Evolutionary conservation across 2,888 invertebrate genomes (phyloP).

Genomic region (Cylindroiulus punctatus): DNA sequence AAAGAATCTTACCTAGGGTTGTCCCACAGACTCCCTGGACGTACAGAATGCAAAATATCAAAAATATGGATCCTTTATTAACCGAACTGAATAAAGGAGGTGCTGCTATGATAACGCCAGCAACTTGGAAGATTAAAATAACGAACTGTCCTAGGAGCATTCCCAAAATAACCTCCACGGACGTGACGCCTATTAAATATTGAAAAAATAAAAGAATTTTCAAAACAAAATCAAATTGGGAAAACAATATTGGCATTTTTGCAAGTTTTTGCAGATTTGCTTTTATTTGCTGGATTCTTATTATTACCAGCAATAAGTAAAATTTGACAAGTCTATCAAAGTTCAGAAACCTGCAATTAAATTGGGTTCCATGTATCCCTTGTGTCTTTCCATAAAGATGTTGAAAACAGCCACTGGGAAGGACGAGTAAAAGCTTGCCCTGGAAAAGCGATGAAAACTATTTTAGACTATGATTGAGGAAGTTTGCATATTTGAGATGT

Average conservation of each 20-base stretch:
- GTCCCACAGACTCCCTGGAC: background rate
- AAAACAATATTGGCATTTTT: background rate
- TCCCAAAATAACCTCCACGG: background rate
- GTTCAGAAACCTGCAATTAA: background rate
- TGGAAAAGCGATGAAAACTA: background rate
- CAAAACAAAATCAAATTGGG: background rate
- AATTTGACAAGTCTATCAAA: background rate
- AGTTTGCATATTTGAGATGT: background rate
- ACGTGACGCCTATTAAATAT: background rate
- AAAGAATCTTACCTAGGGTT: background rate
- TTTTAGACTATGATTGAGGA: background rate
- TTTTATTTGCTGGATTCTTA: too few relatives aligned
- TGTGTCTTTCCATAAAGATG: background rate
- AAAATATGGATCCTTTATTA: background rate
- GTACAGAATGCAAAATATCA: background rate
- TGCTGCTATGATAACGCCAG: background rate
- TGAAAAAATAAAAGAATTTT: background rate
- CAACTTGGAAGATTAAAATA: background rate
- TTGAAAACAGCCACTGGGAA: background rate
- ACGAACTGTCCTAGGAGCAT: background rate
- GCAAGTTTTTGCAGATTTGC: background rate
- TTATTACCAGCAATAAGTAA: too few relatives aligned
- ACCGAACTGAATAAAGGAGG: background rate
- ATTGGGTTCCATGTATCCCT: constrained; percentile 30
- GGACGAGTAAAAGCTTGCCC: background rate